Evolutionary conservation across 2,888 invertebrate species (phyloP).

Genomic region (Hermodice carunculata): DNA sequence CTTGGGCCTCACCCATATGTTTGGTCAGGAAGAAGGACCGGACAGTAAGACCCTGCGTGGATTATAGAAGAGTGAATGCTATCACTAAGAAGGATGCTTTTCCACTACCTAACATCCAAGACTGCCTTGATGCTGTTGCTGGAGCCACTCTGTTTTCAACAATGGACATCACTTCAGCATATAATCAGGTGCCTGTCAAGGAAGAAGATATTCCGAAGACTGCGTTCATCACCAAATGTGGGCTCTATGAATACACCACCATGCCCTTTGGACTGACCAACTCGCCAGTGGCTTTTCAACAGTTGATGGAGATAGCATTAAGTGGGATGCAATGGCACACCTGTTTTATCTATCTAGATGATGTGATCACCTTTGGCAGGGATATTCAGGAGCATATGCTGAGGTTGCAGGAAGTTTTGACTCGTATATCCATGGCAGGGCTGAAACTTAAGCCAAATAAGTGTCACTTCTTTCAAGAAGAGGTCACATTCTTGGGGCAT

Average conservation of each 20-base stretch:
- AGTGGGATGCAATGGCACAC: background rate
- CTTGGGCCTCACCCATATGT: conserved; percentile 4
- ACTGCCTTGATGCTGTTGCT: conserved; percentile 22
- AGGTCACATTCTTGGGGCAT: conserved; percentile 13
- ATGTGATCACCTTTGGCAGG: conserved; percentile 29
- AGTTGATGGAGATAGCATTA: conserved; percentile 5
- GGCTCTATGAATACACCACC: background rate
- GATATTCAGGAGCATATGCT: conserved; percentile 27
- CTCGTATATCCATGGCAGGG: conserved; percentile 6
- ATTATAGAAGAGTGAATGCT: conserved; percentile 36
- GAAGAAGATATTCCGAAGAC: conserved; percentile 13
- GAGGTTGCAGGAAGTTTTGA: conserved; percentile 30
- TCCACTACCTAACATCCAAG: conserved; percentile 33
- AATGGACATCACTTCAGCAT: conserved; percentile 27
- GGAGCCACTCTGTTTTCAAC: conserved; percentile 34
- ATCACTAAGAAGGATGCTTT: conserved; percentile 19
- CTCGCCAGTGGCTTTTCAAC: background rate
- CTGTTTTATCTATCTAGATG: conserved; percentile 33
- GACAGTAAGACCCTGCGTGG: conserved; percentile 31
- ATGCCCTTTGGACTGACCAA: conserved; percentile 9
- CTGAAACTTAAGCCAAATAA: conserved; percentile 30
- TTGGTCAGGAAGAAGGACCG: conserved; percentile 16
- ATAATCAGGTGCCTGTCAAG: conserved; percentile 11
- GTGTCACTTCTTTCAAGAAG: conserved; percentile 19
- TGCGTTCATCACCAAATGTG: conserved; percentile 10